Percentiles rank a stretch among this genome's conserved stretches.
phyloP scores from a whole-genome alignment of 2,888 invertebrate genomes.

The Lypha dubia region DNA sequence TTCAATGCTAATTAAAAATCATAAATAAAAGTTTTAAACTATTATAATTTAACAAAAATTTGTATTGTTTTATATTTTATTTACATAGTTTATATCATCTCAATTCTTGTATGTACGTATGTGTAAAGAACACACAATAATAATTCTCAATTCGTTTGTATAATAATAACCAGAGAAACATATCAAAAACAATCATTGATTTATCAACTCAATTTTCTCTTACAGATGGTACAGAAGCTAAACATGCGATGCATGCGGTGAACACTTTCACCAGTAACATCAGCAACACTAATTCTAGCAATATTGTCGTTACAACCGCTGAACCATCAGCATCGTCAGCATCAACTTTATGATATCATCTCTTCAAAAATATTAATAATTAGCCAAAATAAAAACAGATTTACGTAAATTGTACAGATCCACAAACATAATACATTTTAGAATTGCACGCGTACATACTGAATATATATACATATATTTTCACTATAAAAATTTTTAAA shows the following conservation, averaged over 20 bases:
- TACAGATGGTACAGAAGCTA: slow-evolving; percentile 59
- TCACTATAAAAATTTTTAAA: background rate
- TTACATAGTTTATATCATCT: slow-evolving; percentile 69
- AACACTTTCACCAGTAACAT: slow-evolving; percentile 66
- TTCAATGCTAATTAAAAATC: slow-evolving; percentile 48
- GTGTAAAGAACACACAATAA: slow-evolving; percentile 70
- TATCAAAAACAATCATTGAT: slow-evolving; percentile 6
- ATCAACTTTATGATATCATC: slow-evolving; percentile 83
- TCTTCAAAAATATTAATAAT: slow-evolving; percentile 80
- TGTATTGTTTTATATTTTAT: slow-evolving; percentile 40
- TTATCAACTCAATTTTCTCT: slow-evolving; percentile 54
- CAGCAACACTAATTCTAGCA: slow-evolving; percentile 43
- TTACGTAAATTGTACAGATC: slow-evolving; percentile 43
- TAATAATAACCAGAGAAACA: too few relatives aligned
- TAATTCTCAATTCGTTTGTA: slow-evolving; percentile 1
- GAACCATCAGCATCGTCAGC: slow-evolving; percentile 80
- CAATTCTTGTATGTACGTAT: too few relatives aligned
- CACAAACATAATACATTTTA: too few relatives aligned
- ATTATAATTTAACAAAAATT: slow-evolving; percentile 75
- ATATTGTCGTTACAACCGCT: slow-evolving; percentile 66
- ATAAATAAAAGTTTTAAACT: slow-evolving; percentile 76
- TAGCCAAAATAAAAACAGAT: slow-evolving; percentile 33
- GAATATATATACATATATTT: too few relatives aligned
- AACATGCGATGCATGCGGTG: slow-evolving; percentile 72
- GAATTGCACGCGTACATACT: slow-evolving; percentile 35